phyloP scores from a whole-genome alignment of 2,888 invertebrate species.

The Chalcosyrphus nemorum region DNA sequence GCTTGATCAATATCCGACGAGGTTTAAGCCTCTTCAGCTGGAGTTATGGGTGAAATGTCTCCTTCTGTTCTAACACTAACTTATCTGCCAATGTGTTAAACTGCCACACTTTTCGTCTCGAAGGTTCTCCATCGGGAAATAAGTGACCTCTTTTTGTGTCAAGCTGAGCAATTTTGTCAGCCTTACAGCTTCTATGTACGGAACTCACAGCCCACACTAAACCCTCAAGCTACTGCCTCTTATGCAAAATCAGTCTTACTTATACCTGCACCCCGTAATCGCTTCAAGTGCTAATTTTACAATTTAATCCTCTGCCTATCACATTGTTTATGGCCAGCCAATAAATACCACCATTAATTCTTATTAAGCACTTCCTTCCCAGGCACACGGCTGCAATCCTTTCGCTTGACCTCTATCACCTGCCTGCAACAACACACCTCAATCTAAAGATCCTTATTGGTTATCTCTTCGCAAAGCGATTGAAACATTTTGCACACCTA shows the following conservation, averaged over 20 bases:
- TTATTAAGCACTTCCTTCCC: constrained; percentile 68
- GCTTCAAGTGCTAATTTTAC: constrained; percentile 60
- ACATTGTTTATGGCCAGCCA: constrained; percentile 69
- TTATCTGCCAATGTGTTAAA: too few relatives aligned
- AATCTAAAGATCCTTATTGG: constrained; percentile 58
- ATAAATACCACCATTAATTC: constrained; percentile 67
- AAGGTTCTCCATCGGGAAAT: too few relatives aligned
- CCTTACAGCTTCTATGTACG: too few relatives aligned
- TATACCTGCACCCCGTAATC: constrained; percentile 56
- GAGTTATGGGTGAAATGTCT: too few relatives aligned
- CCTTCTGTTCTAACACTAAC: too few relatives aligned
- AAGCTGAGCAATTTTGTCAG: too few relatives aligned
- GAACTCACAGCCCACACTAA: too few relatives aligned
- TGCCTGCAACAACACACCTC: constrained; percentile 52
- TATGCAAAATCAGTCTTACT: constrained; percentile 46
- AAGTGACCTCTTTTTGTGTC: too few relatives aligned
- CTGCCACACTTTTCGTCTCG: too few relatives aligned
- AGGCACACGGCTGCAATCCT: constrained; percentile 39
- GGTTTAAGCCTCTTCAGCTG: too few relatives aligned
- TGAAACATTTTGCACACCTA: constrained; percentile 69
- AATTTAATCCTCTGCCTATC: constrained; percentile 67
- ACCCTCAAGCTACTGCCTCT: not conserved
- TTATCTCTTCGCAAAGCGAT: constrained; percentile 23
- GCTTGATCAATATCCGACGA: too few relatives aligned
- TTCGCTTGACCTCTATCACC: constrained; percentile 69